phyloP scores from a whole-genome alignment of 2,113 vertebrate species.

The Zosterops japonicus region DNA sequence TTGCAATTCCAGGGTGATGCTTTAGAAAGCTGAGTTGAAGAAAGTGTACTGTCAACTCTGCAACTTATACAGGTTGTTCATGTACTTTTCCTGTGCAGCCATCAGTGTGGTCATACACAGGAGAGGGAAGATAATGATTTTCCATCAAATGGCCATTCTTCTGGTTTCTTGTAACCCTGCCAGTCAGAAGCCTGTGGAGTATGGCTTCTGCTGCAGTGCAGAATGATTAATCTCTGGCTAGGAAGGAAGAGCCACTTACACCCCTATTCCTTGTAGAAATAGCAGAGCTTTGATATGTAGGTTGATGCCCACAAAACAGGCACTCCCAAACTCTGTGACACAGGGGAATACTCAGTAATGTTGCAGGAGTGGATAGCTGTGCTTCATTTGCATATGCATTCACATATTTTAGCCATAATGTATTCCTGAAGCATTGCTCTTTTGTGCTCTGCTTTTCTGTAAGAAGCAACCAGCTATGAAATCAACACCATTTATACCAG shows the following conservation, averaged over 20 bases:
- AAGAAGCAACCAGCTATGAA: background rate
- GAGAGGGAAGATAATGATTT: conserved; percentile 54
- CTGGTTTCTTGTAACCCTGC: conserved; percentile 16
- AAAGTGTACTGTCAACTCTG: background rate
- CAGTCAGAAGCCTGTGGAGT: conserved; percentile 24
- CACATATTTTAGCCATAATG: background rate
- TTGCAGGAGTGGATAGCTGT: background rate
- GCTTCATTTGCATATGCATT: background rate
- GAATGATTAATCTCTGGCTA: conserved; percentile 61
- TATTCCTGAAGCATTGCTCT: background rate
- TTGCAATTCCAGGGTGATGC: background rate
- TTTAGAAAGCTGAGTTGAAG: background rate
- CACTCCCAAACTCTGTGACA: background rate
- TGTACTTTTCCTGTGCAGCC: conserved; percentile 31
- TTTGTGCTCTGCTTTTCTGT: background rate
- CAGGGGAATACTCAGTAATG: background rate
- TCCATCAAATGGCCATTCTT: conserved; percentile 37
- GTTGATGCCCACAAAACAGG: background rate
- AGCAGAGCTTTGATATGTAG: background rate
- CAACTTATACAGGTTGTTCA: conserved; percentile 24
- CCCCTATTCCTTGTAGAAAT: conserved; percentile 38
- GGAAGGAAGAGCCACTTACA: background rate
- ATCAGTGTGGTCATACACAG: background rate
- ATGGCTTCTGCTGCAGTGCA: conserved; percentile 21
- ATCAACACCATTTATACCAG: background rate